Evolutionary conservation across 2,888 invertebrate genomes (phyloP).

Genomic region (Galerucella pusilla): DNA sequence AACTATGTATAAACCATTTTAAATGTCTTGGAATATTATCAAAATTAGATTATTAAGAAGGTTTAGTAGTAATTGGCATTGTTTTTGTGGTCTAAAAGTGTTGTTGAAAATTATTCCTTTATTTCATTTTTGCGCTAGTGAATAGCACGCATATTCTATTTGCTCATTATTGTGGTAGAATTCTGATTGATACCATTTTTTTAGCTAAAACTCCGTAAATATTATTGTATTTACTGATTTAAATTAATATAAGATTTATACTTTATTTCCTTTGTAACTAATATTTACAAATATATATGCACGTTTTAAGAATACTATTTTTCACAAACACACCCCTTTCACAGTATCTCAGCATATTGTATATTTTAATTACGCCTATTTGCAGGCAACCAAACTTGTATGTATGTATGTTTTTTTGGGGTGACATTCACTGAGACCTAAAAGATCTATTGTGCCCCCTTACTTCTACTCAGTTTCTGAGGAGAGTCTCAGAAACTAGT

Average conservation of each 20-base stretch:
- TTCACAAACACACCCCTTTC: not conserved
- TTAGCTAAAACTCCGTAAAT: not conserved
- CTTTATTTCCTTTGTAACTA: not conserved
- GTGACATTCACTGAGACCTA: no score
- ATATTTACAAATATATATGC: not conserved
- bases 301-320: not conserved
- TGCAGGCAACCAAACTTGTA: no score
- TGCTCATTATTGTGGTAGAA: not conserved
- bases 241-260: not conserved
- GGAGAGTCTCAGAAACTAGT: no score
- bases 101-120: not conserved
- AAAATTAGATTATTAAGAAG: constrained; percentile 2
- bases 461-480: no score
- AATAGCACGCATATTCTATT: not conserved
- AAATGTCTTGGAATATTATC: constrained; percentile 51
- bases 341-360: no score
- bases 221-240: not conserved
- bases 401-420: no score
- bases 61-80: not conserved
- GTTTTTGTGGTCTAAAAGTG: not conserved
- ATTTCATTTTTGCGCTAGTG: not conserved
- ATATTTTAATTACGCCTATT: no score
- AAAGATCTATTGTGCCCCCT: no score
- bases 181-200: not conserved
- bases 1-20: constrained; percentile 77